Evolutionary conservation across 2,113 vertebrate species (phyloP).

Genomic region (Cyanoliseus patagonus): DNA sequence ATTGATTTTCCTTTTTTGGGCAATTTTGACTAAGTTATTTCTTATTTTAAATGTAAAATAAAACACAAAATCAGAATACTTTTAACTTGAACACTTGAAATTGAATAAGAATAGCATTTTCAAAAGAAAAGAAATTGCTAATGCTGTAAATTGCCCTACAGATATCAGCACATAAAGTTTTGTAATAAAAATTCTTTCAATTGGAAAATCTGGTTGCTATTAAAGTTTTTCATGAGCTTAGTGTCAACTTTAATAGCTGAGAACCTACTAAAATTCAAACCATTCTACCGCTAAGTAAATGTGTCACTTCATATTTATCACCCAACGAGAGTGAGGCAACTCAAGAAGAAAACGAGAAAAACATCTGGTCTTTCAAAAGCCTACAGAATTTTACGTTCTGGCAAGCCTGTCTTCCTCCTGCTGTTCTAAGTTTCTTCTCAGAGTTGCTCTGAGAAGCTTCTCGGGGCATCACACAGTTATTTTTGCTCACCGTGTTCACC

Average conservation of each 20-base stretch:
- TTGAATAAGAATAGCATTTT: not conserved
- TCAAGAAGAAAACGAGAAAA: not conserved
- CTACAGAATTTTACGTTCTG: not conserved
- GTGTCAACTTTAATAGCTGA: not conserved
- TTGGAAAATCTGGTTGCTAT: not conserved
- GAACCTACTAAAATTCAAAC: not conserved
- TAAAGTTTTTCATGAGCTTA: not conserved
- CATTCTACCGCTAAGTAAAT: not conserved
- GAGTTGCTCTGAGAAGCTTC: not conserved
- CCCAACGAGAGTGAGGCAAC: not conserved
- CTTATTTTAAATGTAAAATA: not conserved
- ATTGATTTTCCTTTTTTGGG: not conserved
- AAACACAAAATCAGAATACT: not conserved
- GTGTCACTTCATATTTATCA: not conserved
- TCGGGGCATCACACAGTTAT: not conserved
- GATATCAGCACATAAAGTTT: not conserved
- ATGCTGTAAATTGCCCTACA: not conserved
- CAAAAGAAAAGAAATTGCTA: not conserved
- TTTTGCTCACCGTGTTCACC: rapidly evolving
- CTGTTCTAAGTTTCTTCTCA: not conserved
- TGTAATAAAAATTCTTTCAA: not conserved
- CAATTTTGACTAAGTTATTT: not conserved
- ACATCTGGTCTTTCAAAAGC: not conserved
- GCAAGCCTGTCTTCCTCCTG: not conserved
- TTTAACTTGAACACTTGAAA: not conserved